Evolutionary conservation across 2,113 vertebrate genomes (phyloP), one percentile per base, ranked within the genome.

Genomic region (Notothenia rossii): DNA sequence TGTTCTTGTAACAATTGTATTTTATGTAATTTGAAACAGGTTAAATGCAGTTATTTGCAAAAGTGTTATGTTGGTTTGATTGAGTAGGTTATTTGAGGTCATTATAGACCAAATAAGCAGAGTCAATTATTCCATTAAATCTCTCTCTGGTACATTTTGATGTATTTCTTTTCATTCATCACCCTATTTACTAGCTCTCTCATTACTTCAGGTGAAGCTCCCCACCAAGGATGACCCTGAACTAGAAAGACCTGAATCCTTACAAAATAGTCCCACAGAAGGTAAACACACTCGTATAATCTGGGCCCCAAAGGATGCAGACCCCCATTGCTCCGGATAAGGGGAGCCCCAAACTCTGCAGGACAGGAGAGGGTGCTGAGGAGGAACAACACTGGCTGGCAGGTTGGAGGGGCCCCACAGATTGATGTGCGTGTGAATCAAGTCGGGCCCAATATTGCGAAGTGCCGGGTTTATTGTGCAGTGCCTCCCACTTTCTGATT

Each of bases 341-440:
- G 55, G 63, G 60, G 78, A 84, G 58, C 82, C 88, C 80, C 72
- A 73, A 46, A 33, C 84, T 22, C 86, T 49, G 69, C 81, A 78
- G 80, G 82, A 63, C 33, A 5, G 61, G 67, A 75, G 50, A 18
- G 20, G 77, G 46, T 59, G 61, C 69, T 78, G 36, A 77, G 61
- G 68, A 53, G 86, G 64, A 89, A 86, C 83, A 82, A 79, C 86
- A 88, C 80, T 53, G 46, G 55, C 71, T 85, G 91, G 76, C 88
- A 87, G 84, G 67, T 69, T 65, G 79, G 67, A 62, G 84, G 87
- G 68, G 83, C 67, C 84, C 59, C 36, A 0, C 67, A 87, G 89
- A 92, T 90, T 91, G 81, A 94, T 89, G 89, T 82, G 45, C 17
- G 71, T 91, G 91, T 94, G 86, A 93, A 91, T 77, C 55, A 72